Conservation (phyloP, 2,888 invertebrate genomes). For the Thysanoteuthis rhombus region DNA sequence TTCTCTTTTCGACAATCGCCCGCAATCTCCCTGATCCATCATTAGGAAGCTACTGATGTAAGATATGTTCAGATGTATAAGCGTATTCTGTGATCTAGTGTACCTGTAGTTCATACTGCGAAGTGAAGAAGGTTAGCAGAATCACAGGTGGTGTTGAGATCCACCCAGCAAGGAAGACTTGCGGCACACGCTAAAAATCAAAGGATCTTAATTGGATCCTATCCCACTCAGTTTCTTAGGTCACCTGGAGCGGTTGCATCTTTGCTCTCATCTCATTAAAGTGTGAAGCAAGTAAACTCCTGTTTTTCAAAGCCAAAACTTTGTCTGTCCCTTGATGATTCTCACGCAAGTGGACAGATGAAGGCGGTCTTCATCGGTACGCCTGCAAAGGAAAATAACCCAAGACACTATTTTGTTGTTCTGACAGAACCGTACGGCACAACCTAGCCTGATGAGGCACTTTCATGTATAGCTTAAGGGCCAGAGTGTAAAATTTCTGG, state of each 20-base stretch:
- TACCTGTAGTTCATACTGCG: not conserved
- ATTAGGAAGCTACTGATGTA: constrained; percentile 12
- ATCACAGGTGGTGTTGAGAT: not conserved
- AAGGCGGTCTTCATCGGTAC: not conserved
- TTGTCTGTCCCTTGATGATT: not conserved
- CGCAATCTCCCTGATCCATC: not conserved
- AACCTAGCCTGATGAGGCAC: not conserved
- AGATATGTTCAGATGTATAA: not conserved
- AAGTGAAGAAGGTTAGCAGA: not conserved
- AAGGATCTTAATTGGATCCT: constrained; percentile 12
- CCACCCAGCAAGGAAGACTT: not conserved
- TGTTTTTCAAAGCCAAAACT: not conserved
- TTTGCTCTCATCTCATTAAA: not conserved
- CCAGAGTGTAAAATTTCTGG: not conserved
- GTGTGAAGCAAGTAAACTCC: not conserved
- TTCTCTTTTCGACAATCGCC: not conserved
- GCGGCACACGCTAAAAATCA: constrained; percentile 12
- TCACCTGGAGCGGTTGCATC: constrained; percentile 12
- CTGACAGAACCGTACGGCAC: not conserved
- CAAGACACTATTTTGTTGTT: not conserved
- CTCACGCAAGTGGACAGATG: not conserved
- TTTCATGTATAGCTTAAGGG: not conserved
- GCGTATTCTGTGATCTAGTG: not conserved
- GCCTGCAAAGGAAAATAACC: not conserved
- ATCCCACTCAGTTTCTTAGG: not conserved